Conservation (phyloP, 2,113 vertebrate genomes). For the Typhlomys cinereus region DNA sequence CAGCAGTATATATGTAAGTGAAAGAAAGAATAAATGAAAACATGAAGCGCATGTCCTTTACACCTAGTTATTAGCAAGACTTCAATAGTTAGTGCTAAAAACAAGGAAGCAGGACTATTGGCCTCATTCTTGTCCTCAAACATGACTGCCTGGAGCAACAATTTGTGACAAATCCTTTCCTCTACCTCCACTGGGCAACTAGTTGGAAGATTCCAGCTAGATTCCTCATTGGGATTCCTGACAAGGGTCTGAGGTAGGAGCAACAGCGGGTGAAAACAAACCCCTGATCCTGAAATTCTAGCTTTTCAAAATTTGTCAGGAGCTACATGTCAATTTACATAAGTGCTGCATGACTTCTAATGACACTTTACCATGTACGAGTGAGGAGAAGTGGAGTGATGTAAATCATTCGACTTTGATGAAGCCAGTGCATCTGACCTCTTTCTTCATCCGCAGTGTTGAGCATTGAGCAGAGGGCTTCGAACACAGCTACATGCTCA, state of each 20-base stretch:
- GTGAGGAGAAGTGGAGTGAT: background rate
- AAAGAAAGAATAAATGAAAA: no score
- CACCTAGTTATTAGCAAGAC: background rate
- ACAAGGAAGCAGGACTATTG: background rate
- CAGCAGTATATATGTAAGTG: no score
- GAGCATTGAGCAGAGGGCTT: background rate
- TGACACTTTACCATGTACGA: background rate
- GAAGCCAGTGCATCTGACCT: background rate
- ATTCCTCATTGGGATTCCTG: background rate
- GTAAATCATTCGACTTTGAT: background rate
- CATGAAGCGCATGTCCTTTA: background rate
- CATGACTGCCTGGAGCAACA: background rate
- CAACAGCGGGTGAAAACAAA: background rate
- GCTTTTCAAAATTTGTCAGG: background rate
- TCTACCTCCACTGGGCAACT: background rate
- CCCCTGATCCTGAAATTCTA: background rate
- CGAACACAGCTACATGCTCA: background rate
- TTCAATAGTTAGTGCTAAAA: background rate
- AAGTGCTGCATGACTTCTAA: background rate
- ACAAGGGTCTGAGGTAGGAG: background rate
- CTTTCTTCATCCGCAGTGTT: background rate
- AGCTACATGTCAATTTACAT: background rate
- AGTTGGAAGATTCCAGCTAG: background rate
- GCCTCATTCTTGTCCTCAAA: background rate
- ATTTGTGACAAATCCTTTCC: background rate